Evolutionary conservation across 1,140 invertebrate species (phyloP).

Genomic region (Steinernema feltiae): DNA sequence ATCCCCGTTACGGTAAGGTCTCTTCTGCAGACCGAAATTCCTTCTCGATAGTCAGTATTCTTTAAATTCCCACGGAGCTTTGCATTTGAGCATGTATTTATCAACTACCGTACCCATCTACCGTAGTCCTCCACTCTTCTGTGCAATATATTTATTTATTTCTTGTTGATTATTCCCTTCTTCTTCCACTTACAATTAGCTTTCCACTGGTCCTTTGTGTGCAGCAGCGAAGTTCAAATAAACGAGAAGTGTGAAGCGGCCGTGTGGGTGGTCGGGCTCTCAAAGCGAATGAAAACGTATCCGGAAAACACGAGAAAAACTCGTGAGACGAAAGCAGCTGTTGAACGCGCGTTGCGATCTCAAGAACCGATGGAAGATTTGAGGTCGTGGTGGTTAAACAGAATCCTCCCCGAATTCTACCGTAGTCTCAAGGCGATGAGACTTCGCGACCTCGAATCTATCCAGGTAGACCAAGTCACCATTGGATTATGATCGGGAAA

Average conservation of each 20-base stretch:
- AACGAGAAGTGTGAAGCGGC: neutral
- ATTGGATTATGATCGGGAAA: too few relatives aligned
- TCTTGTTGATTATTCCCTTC: neutral
- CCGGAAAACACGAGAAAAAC: too few relatives aligned
- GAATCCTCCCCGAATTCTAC: too few relatives aligned
- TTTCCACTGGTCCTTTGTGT: slow-evolving; percentile 9
- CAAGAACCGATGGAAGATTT: too few relatives aligned
- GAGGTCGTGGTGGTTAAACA: too few relatives aligned
- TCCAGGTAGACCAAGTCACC: too few relatives aligned
- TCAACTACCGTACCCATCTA: slow-evolving; percentile 18
- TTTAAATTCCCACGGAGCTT: neutral
- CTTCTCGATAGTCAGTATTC: neutral
- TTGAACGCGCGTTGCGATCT: too few relatives aligned
- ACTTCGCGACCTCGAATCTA: too few relatives aligned
- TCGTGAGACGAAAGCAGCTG: too few relatives aligned
- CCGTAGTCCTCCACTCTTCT: slow-evolving; percentile 5
- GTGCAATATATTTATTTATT: slow-evolving; percentile 16
- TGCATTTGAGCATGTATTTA: neutral
- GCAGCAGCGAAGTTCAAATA: neutral
- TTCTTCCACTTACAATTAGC: neutral
- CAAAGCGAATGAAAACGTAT: neutral
- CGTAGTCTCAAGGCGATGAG: too few relatives aligned
- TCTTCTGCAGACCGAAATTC: neutral
- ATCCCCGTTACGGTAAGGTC: slow-evolving; percentile 4
- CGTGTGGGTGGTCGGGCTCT: neutral